Evolutionary conservation across 2,113 vertebrate genomes (phyloP).

Genomic region (Burhinus bistriatus): DNA sequence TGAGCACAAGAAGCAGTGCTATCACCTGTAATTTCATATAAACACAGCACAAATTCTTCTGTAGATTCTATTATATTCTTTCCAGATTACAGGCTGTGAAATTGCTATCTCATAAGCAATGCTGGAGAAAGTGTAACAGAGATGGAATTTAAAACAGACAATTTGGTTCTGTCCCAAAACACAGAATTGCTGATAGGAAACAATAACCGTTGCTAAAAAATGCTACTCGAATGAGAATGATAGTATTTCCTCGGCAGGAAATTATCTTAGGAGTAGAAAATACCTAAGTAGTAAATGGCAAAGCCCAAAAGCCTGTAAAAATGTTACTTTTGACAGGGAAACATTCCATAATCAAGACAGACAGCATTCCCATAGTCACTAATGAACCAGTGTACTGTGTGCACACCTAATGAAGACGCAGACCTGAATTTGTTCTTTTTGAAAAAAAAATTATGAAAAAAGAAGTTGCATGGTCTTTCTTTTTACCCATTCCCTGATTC

Average conservation of each 20-base stretch:
- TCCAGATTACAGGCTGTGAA: slow-evolving; percentile 28
- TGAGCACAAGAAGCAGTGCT: neutral
- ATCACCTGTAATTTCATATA: slow-evolving; percentile 17
- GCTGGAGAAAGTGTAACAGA: neutral
- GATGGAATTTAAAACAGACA: slow-evolving; percentile 32
- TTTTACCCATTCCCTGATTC: neutral
- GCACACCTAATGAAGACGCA: neutral
- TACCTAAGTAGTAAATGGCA: neutral
- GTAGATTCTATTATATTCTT: neutral
- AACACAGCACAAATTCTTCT: neutral
- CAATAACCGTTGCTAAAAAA: slow-evolving; percentile 28
- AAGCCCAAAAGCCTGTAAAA: neutral
- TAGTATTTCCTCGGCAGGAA: slow-evolving; percentile 7
- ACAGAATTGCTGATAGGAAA: slow-evolving; percentile 22
- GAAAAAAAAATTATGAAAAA: neutral
- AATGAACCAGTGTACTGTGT: neutral
- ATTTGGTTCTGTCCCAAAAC: slow-evolving; percentile 51
- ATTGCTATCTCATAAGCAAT: slow-evolving; percentile 29
- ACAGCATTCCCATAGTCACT: neutral
- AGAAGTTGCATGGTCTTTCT: neutral
- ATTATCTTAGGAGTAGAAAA: slow-evolving; percentile 1
- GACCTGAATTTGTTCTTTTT: neutral
- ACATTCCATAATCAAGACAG: neutral
- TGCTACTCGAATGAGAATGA: neutral
- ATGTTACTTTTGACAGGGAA: neutral